phyloP scores from a whole-genome alignment of 2,797 vertebrate genomes.

The Lagorchestes hirsutus region DNA sequence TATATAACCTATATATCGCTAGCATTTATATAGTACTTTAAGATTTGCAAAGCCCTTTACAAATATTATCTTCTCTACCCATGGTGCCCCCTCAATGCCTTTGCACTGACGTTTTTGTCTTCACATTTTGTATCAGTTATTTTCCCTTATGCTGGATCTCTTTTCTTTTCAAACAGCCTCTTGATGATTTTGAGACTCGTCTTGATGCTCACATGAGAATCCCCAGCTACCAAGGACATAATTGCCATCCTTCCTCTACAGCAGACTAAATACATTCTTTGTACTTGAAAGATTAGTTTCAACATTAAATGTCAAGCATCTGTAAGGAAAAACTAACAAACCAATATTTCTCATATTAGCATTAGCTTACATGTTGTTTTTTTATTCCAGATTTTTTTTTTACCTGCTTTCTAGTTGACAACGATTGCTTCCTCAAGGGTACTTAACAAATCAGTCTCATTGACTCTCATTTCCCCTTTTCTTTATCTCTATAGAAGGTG shows the following conservation, averaged over 20 bases:
- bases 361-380: constrained; percentile 46
- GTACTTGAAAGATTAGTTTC: constrained; percentile 65
- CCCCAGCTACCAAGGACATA: constrained; percentile 6
- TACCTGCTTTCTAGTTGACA: constrained; percentile 36
- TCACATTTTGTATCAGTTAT: not conserved
- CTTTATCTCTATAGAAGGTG: not conserved
- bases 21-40: not conserved
- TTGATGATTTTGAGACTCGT: constrained; percentile 94
- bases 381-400: constrained; percentile 52
- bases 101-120: not conserved
- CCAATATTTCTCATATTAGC: constrained; percentile 14
- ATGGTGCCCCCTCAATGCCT: not conserved
- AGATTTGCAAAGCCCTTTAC: not conserved
- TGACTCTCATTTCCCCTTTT: constrained; percentile 1
- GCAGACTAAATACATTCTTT: constrained; percentile 42
- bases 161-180: constrained; percentile 87
- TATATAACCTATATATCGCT: not conserved
- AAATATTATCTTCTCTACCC: not conserved
- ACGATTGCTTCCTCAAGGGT: constrained; percentile 62
- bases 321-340: constrained; percentile 61
- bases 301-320: constrained; percentile 60
- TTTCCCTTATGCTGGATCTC: not conserved
- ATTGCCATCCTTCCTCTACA: not conserved
- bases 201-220: constrained; percentile 84
- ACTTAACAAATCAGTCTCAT: not conserved